These are phyloP conservation scores for Andrena camellia DNA, from an alignment of 2,888 invertebrate species.

Conservation along the genomic window DNA sequence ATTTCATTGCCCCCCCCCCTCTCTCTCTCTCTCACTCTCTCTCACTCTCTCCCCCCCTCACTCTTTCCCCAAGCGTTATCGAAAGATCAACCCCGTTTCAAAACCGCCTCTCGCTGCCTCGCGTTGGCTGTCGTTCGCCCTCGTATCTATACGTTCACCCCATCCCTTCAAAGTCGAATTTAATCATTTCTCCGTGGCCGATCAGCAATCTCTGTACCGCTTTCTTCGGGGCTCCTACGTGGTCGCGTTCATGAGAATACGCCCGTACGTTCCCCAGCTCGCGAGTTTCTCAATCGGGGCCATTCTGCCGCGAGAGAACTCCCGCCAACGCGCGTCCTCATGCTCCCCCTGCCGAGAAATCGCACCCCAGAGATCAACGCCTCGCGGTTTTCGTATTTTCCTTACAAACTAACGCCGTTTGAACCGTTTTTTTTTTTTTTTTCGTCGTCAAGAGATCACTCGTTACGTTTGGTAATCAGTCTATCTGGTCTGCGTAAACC, in stretches of 20 bases:
- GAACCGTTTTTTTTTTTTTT: constrained; percentile 64
- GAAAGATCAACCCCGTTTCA: not conserved
- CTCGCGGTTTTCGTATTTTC: constrained; percentile 36
- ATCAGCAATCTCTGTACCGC: constrained; percentile 8
- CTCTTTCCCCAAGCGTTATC: not conserved
- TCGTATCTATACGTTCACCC: not conserved
- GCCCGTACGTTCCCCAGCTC: not conserved
- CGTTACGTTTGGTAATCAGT: constrained; percentile 80
- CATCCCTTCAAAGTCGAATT: not conserved
- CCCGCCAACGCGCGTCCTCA: not conserved
- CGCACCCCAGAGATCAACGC: constrained; percentile 5
- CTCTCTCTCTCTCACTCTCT: not conserved
- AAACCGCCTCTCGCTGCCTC: not conserved
- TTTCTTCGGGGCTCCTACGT: not conserved
- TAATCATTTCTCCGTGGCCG: constrained; percentile 17
- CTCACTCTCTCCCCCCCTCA: no score
- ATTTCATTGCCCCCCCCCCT: not conserved
- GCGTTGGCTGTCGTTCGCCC: constrained; percentile 40
- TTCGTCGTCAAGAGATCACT: constrained; percentile 76
- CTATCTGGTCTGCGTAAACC: constrained; percentile 78
- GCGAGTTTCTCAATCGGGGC: constrained; percentile 23
- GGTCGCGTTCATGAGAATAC: not conserved
- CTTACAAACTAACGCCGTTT: constrained; percentile 65
- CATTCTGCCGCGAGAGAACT: constrained; percentile 31
- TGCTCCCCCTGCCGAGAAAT: constrained; percentile 13